These are phyloP conservation scores for Mesoligia furuncula DNA, from an alignment of 2,888 invertebrate genomes.

Conservation along the genomic window DNA sequence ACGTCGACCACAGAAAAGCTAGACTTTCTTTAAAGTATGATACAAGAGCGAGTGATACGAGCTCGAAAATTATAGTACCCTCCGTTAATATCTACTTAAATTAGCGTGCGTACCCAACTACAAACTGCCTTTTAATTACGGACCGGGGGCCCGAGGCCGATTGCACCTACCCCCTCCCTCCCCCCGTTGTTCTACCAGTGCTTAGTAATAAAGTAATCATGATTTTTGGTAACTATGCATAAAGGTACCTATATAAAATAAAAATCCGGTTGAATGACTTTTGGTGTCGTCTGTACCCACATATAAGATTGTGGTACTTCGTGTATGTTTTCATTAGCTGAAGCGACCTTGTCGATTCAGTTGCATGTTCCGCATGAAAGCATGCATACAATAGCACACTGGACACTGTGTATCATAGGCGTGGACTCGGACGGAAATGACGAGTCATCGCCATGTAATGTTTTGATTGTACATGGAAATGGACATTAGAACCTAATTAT, in stretches of 20 bases:
- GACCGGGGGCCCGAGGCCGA: too few relatives aligned
- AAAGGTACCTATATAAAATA: neutral
- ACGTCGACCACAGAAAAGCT: too few relatives aligned
- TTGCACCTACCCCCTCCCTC: too few relatives aligned
- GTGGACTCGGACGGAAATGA: slow-evolving; percentile 72
- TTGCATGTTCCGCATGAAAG: slow-evolving; percentile 82
- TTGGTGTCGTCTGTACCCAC: slow-evolving; percentile 68
- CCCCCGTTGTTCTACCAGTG: too few relatives aligned
- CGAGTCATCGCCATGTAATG: slow-evolving; percentile 70
- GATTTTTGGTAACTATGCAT: neutral
- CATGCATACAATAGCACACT: slow-evolving; percentile 75
- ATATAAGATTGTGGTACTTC: slow-evolving; percentile 59
- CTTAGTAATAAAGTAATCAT: neutral
- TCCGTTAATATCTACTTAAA: too few relatives aligned
- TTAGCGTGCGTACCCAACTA: too few relatives aligned
- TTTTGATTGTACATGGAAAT: slow-evolving; percentile 43
- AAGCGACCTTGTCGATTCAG: slow-evolving; percentile 82
- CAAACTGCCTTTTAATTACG: too few relatives aligned
- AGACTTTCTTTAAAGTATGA: too few relatives aligned
- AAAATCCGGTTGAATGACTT: slow-evolving; percentile 14
- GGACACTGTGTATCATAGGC: slow-evolving; percentile 68
- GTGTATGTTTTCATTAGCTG: slow-evolving; percentile 68
- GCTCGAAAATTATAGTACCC: too few relatives aligned
- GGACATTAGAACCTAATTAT: slow-evolving; percentile 42
- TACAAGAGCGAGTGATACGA: too few relatives aligned